Conservation (phyloP, 2,113 vertebrate genomes). For the Galemys pyrenaicus region DNA sequence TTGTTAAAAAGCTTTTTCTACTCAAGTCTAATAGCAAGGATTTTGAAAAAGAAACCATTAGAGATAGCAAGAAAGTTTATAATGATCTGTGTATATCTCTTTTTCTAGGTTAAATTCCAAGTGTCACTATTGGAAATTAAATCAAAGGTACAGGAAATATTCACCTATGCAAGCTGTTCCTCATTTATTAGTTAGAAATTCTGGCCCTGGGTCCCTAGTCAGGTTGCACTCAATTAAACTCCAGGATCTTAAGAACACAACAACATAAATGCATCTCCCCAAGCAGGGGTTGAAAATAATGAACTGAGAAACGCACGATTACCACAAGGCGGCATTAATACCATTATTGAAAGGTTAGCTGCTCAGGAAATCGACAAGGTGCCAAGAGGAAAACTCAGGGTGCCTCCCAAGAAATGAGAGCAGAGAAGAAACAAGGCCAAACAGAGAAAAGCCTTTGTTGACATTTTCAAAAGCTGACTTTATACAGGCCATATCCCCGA, state of each 20-base stretch:
- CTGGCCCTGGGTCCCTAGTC: neutral
- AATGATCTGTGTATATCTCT: neutral
- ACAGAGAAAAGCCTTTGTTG: slow-evolving; percentile 51
- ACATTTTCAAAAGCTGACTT: slow-evolving; percentile 56
- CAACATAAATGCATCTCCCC: neutral
- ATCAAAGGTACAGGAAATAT: slow-evolving; percentile 27
- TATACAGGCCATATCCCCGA: neutral
- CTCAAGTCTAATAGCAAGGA: neutral
- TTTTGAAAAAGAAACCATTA: slow-evolving; percentile 10
- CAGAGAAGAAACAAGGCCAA: slow-evolving; percentile 27
- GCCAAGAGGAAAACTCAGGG: neutral
- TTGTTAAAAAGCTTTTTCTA: neutral
- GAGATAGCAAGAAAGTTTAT: neutral
- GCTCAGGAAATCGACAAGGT: slow-evolving; percentile 33
- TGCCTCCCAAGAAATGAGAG: slow-evolving; percentile 32
- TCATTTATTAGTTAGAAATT: slow-evolving; percentile 45
- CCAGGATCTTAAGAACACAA: neutral
- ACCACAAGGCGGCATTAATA: neutral
- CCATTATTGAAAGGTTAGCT: slow-evolving; percentile 56
- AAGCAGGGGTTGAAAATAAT: slow-evolving; percentile 16
- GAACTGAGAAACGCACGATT: slow-evolving; percentile 39
- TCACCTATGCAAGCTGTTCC: neutral
- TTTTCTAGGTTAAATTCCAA: slow-evolving; percentile 16
- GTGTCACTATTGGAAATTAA: slow-evolving; percentile 17
- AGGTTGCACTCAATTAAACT: slow-evolving; percentile 12